Conservation (phyloP, 2,113 vertebrate genomes). For the Tympanuchus pallidicinctus region DNA sequence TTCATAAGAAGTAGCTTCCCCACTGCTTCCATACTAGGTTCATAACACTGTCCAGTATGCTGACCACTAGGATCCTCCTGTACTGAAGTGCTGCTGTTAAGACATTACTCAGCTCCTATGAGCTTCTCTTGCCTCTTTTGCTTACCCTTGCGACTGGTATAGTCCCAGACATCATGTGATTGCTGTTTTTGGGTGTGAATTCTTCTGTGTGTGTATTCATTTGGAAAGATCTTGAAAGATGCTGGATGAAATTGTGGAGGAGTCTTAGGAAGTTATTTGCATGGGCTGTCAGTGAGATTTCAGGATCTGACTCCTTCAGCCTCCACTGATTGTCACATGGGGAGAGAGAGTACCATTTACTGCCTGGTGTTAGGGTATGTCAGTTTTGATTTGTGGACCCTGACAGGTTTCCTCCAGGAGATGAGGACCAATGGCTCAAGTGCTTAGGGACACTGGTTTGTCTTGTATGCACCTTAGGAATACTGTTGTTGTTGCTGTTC, state of each 20-base stretch:
- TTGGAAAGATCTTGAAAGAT: not conserved
- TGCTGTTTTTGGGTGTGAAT: not conserved
- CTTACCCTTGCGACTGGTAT: not conserved
- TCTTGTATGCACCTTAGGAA: not conserved
- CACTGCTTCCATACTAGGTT: not conserved
- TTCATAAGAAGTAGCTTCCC: not conserved
- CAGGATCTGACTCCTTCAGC: not conserved
- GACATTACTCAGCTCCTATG: not conserved
- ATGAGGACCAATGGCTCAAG: not conserved
- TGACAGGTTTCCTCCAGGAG: not conserved
- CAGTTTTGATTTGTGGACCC: not conserved
- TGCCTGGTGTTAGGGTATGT: not conserved
- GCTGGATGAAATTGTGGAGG: not conserved
- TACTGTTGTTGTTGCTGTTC: not conserved
- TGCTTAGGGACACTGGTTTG: not conserved
- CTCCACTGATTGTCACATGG: not conserved
- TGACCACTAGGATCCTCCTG: not conserved
- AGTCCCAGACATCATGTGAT: not conserved
- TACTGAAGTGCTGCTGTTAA: not conserved
- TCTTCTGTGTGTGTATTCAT: not conserved
- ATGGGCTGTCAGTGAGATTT: not conserved
- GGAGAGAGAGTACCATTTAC: not conserved
- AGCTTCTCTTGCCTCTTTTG: not conserved
- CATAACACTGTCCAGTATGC: fast-evolving
- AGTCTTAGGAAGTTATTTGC: not conserved